Evolutionary conservation across 2,888 invertebrate genomes (phyloP).

Genomic region (Tetragnatha montana): DNA sequence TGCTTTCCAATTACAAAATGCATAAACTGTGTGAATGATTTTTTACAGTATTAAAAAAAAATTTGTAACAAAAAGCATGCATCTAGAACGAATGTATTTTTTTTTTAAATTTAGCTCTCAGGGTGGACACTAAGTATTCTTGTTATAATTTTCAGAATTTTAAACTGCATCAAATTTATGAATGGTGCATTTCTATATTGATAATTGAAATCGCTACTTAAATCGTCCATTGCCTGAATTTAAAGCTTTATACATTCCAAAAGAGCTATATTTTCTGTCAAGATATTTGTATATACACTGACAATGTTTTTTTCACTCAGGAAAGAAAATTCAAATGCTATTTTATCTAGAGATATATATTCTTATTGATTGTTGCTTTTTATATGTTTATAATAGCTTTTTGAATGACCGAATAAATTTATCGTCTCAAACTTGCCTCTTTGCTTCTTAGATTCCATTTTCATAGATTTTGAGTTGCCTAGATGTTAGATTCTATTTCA

Average conservation of each 20-base stretch:
- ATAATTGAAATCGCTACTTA: not conserved
- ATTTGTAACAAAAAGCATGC: too few relatives aligned
- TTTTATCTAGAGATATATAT: slow-evolving; percentile 54
- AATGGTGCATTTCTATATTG: not conserved
- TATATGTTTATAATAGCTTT: slow-evolving; percentile 58
- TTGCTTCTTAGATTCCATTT: too few relatives aligned
- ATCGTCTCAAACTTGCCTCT: slow-evolving; percentile 6
- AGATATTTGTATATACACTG: slow-evolving; percentile 10
- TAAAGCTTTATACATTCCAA: slow-evolving; percentile 10
- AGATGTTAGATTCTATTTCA: too few relatives aligned
- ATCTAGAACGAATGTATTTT: too few relatives aligned
- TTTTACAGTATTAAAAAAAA: too few relatives aligned
- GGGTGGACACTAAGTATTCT: not conserved
- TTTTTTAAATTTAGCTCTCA: too few relatives aligned
- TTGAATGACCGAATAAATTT: slow-evolving; percentile 41
- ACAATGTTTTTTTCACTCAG: slow-evolving; percentile 48
- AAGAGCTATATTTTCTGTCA: slow-evolving; percentile 10
- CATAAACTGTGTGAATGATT: too few relatives aligned
- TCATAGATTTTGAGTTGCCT: too few relatives aligned
- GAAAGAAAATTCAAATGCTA: slow-evolving; percentile 51
- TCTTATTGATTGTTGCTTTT: slow-evolving; percentile 61
- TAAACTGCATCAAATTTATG: not conserved
- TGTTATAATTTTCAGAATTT: not conserved
- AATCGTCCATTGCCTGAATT: not conserved
- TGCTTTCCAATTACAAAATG: too few relatives aligned